Conservation (phyloP, 2,797 vertebrate species). For the Acipenser transmontanus region DNA sequence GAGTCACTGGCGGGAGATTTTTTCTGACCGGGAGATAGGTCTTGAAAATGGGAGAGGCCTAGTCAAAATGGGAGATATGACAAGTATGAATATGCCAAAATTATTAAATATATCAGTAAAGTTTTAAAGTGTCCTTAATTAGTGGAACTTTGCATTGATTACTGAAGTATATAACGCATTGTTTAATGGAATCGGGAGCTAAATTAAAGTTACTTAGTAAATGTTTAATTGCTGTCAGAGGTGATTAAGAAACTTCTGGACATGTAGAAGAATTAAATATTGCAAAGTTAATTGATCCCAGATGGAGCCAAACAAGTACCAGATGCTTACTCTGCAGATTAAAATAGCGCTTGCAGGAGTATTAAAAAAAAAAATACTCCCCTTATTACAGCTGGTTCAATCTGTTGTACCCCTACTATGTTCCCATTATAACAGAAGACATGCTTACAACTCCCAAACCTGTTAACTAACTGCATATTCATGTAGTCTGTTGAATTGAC, state of each 20-base stretch:
- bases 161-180: constrained; percentile 1
- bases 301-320: constrained; percentile 8
- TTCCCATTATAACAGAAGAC: constrained; percentile 4
- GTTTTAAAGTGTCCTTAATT: constrained; percentile 4
- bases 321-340: constrained; percentile 8
- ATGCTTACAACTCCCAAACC: too few relatives aligned
- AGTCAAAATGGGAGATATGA: too few relatives aligned
- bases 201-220: constrained; percentile 3
- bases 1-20: too few relatives aligned
- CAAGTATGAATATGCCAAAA: too few relatives aligned
- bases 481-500: too few relatives aligned
- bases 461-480: too few relatives aligned
- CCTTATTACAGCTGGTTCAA: not conserved
- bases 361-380: not conserved
- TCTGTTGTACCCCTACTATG: not conserved
- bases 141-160: not conserved
- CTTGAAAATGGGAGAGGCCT: too few relatives aligned
- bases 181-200: constrained; percentile 3
- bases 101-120: too few relatives aligned
- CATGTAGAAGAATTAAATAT: constrained; percentile 5
- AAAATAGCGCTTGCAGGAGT: constrained; percentile 7
- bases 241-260: constrained; percentile 4
- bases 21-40: too few relatives aligned
- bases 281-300: constrained; percentile 10
- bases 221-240: constrained; percentile 2